A percentile compares a stretch with the other conserved stretches of the same genome.
Conservation (phyloP, 2,888 invertebrate genomes). For the Sphinx pinastri region DNA sequence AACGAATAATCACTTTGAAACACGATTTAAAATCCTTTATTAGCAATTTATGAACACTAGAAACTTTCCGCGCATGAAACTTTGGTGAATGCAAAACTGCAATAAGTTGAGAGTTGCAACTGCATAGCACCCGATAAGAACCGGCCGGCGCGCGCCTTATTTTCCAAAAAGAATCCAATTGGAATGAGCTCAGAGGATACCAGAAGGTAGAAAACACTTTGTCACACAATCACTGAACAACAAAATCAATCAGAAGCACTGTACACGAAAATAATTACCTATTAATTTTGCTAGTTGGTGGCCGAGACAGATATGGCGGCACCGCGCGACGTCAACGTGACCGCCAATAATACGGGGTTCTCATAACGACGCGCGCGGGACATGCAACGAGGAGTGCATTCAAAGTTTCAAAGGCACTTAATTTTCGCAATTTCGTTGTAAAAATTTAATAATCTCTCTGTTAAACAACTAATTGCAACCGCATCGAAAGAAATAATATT, state of each 20-base stretch:
- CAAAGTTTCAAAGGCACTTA: slow-evolving; percentile 80
- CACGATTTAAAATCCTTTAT: slow-evolving; percentile 67
- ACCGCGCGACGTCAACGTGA: slow-evolving; percentile 87
- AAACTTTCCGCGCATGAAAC: slow-evolving; percentile 81
- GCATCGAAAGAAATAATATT: slow-evolving; percentile 69
- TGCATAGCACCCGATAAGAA: slow-evolving; percentile 84
- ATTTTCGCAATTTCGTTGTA: slow-evolving; percentile 52
- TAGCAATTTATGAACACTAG: slow-evolving; percentile 66
- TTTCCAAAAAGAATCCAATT: slow-evolving; percentile 80
- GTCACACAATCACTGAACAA: slow-evolving; percentile 70
- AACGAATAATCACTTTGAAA: slow-evolving; percentile 70
- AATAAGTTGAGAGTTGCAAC: slow-evolving; percentile 84
- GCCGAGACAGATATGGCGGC: slow-evolving; percentile 88
- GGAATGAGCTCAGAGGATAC: slow-evolving; percentile 64
- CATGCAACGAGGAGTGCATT: slow-evolving; percentile 86
- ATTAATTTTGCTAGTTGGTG: slow-evolving; percentile 85
- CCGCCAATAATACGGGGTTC: slow-evolving; percentile 87
- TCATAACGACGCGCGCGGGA: slow-evolving; percentile 91
- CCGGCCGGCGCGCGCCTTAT: slow-evolving; percentile 82
- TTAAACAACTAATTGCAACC: slow-evolving; percentile 68
- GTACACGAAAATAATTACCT: slow-evolving; percentile 83
- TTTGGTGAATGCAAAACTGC: slow-evolving; percentile 82
- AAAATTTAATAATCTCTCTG: slow-evolving; percentile 72
- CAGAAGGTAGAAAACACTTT: slow-evolving; percentile 66
- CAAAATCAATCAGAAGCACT: slow-evolving; percentile 69